Conservation (phyloP, 1,140 invertebrate genomes). For the Plectrocnemia conspersa region DNA sequence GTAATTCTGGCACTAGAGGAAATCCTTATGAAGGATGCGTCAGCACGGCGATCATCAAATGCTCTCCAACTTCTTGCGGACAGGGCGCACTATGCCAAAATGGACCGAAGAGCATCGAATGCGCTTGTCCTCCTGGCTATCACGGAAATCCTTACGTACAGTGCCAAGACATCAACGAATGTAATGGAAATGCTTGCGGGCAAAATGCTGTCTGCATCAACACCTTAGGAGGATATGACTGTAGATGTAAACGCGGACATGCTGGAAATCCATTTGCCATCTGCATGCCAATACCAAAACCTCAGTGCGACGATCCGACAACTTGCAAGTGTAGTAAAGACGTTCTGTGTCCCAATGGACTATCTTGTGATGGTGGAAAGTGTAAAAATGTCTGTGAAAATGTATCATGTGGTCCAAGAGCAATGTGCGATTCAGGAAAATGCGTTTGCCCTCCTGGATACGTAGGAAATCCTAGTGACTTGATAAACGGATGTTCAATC, state of each 20-base stretch:
- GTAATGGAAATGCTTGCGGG: conserved; percentile 74
- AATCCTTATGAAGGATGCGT: conserved; percentile 84
- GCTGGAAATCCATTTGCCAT: conserved; percentile 81
- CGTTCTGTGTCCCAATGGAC: conserved; percentile 69
- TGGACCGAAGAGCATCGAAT: conserved; percentile 68
- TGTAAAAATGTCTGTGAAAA: conserved; percentile 71
- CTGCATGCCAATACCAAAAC: conserved; percentile 63
- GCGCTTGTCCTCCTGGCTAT: conserved; percentile 75
- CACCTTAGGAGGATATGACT: conserved; percentile 80
- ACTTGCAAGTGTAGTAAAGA: conserved; percentile 66
- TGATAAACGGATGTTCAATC: conserved; percentile 62
- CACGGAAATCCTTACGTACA: conserved; percentile 81
- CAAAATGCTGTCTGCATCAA: conserved; percentile 84
- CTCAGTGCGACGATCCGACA: conserved; percentile 62
- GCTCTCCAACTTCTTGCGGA: conserved; percentile 69
- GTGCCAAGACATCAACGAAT: conserved; percentile 84
- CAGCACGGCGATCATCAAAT: conserved; percentile 64
- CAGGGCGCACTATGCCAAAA: conserved; percentile 72
- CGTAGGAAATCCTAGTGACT: conserved; percentile 70
- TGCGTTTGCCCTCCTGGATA: conserved; percentile 77
- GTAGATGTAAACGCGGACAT: conserved; percentile 74
- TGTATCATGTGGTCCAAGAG: conserved; percentile 73
- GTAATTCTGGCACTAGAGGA: conserved; percentile 75
- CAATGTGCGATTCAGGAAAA: conserved; percentile 71
- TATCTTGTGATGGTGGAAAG: conserved; percentile 61